phyloP scores from a whole-genome alignment of 1,140 invertebrate genomes.

The Drosophila tropicalis region DNA sequence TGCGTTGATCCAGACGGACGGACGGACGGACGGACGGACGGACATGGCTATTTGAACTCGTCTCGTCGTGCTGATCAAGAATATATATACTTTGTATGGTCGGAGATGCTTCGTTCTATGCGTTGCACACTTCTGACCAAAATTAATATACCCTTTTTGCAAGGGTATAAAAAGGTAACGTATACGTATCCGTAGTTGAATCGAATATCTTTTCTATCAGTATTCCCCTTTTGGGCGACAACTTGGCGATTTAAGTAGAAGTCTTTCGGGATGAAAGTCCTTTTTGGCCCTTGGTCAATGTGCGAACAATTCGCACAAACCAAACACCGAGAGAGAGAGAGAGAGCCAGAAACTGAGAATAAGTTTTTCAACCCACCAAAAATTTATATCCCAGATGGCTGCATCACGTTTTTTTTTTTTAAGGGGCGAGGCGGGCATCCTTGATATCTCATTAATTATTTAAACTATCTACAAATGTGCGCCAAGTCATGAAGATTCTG shows the following conservation, averaged over 20 bases:
- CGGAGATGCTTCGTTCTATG: too few relatives aligned
- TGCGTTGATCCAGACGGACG: too few relatives aligned
- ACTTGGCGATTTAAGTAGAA: constrained; percentile 61
- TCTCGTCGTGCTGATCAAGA: too few relatives aligned
- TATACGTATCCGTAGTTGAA: neutral
- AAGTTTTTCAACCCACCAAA: constrained; percentile 32
- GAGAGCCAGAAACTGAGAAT: constrained; percentile 37
- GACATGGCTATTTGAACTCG: too few relatives aligned
- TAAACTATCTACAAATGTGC: constrained; percentile 77
- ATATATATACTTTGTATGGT: too few relatives aligned
- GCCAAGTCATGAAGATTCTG: constrained; percentile 35
- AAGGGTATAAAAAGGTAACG: too few relatives aligned
- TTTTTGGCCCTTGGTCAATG: constrained; percentile 52
- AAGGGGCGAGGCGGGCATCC: constrained; percentile 2
- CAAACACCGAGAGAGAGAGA: neutral
- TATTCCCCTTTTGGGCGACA: constrained; percentile 53
- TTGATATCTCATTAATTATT: constrained; percentile 72
- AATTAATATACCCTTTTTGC: too few relatives aligned
- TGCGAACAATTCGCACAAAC: constrained; percentile 73
- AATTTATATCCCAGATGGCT: constrained; percentile 73
- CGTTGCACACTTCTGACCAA: too few relatives aligned
- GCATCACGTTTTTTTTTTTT: constrained; percentile 51
- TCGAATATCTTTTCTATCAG: neutral
- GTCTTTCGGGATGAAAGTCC: constrained; percentile 26
- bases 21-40: too few relatives aligned